Evolutionary conservation across 2,113 vertebrate species (phyloP), one percentile per base, ranked within the genome.

Genomic region (Leptosomus discolor): DNA sequence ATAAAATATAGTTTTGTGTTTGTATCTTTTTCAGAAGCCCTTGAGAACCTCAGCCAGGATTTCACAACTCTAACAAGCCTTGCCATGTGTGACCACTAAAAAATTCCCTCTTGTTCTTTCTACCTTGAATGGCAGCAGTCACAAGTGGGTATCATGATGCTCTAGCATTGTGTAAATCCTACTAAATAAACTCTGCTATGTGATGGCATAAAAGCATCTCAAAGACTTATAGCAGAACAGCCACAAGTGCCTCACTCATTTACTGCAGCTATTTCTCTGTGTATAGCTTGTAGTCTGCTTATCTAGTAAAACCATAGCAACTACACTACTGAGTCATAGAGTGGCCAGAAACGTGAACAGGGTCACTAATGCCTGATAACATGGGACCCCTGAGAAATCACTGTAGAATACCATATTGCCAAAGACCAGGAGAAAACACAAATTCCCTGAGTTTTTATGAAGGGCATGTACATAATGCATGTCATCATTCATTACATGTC

Each of bases 391-490:
- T 71, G 58, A 85, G 34, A 92, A 88, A 71, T 36, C 32, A 56
- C 14, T 68, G 57, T 36, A 54, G 58, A 81, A 45, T 58, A 41
- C 51, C 15, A 13, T 17, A 5, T 48, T 85, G 53, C 14, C 39
- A 79, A 43, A 64, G 36, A 56, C 5, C 8, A 15, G 4, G 8
- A 16, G 43, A 85, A 91, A 54, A 29, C 8, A 27, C 13, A 69
- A 29, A 21, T 60, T 68, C 24, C 12, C 48, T 17, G 18, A 10
- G 18, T 36, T 88, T 75, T 69, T 21, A 27, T 57, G 24, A 36
- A 12, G 19, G 39, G 4, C 30, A 27, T 0, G 0, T 27, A 4
- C 0, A 2, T 34, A 82, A 60, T 13, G 6, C 43, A 64, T 6
- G 30, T 65, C 30, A 53, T 64, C 27, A 48, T 74, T 65, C 41